Conservation (phyloP, 1,140 invertebrate genomes). For the Drosophila serrata region DNA sequence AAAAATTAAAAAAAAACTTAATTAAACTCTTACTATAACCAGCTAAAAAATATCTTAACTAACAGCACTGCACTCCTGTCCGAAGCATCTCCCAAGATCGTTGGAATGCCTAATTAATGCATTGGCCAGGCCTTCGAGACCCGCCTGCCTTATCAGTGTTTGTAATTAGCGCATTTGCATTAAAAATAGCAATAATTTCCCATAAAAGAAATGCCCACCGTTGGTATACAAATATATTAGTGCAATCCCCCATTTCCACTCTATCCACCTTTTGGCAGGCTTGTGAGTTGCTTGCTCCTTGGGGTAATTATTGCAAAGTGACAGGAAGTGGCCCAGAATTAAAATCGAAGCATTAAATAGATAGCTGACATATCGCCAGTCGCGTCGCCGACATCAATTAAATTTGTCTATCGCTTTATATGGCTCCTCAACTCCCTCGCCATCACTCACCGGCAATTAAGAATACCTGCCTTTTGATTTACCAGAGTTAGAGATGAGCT, state of each 20-base stretch:
- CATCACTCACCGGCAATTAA: slow-evolving; percentile 51
- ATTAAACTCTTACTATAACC: not conserved
- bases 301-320: slow-evolving; percentile 56
- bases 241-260: slow-evolving; percentile 3
- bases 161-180: slow-evolving; percentile 84
- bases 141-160: slow-evolving; percentile 75
- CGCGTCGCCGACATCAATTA: slow-evolving; percentile 59
- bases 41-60: slow-evolving; percentile 6
- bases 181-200: slow-evolving; percentile 84
- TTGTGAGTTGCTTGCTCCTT: slow-evolving; percentile 28
- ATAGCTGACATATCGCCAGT: slow-evolving; percentile 60
- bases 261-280: not conserved
- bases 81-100: slow-evolving; percentile 13
- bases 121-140: slow-evolving; percentile 27
- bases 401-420: slow-evolving; percentile 37
- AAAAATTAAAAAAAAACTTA: no score
- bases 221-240: slow-evolving; percentile 46
- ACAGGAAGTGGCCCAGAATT: slow-evolving; percentile 76
- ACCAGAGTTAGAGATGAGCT: slow-evolving; percentile 20
- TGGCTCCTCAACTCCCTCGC: slow-evolving; percentile 14
- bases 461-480: slow-evolving; percentile 39
- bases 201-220: slow-evolving; percentile 75
- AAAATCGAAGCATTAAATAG: slow-evolving; percentile 78
- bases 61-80: slow-evolving; percentile 10
- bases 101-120: slow-evolving; percentile 73